These are phyloP conservation scores for Melanostigma gelatinosum DNA, from an alignment of 2,113 vertebrate species.

Conservation along the genomic window DNA sequence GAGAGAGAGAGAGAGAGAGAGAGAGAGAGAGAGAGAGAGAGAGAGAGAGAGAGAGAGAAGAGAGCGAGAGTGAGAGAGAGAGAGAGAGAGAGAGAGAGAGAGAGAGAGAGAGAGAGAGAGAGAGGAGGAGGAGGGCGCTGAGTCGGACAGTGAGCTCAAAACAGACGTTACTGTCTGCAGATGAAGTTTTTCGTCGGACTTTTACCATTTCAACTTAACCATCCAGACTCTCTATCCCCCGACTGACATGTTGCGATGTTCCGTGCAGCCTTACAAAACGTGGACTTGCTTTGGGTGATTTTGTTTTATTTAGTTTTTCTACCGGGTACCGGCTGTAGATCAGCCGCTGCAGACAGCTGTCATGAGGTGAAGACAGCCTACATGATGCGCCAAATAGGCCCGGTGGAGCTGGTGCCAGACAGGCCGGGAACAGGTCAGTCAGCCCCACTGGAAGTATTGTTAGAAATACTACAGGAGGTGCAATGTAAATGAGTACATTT, in stretches of 20 bases:
- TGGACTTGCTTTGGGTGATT: slow-evolving; percentile 73
- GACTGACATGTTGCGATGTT: slow-evolving; percentile 85
- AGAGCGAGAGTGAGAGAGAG: no score
- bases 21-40: no score
- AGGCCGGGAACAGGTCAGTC: slow-evolving; percentile 87
- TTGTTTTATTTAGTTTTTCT: slow-evolving; percentile 53
- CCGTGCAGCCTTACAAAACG: slow-evolving; percentile 71
- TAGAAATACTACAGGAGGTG: neutral
- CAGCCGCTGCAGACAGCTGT: slow-evolving; percentile 85
- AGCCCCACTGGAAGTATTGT: slow-evolving; percentile 43
- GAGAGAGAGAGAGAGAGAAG: no score
- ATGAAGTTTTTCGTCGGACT: slow-evolving; percentile 56
- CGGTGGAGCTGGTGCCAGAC: slow-evolving; percentile 89
- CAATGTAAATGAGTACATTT: neutral
- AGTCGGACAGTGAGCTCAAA: slow-evolving; percentile 12
- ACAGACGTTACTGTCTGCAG: slow-evolving; percentile 36
- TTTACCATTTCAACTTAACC: slow-evolving; percentile 30
- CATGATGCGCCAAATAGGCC: slow-evolving; percentile 90
- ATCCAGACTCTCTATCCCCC: slow-evolving; percentile 25
- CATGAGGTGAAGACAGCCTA: slow-evolving; percentile 92
- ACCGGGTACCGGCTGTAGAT: slow-evolving; percentile 66
- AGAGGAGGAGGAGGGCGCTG: slow-evolving; percentile 9
- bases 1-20: no score
- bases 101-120: no score
- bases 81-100: no score